Evolutionary conservation across 2,797 vertebrate genomes (phyloP).

Genomic region (Micrastur ruficollis): DNA sequence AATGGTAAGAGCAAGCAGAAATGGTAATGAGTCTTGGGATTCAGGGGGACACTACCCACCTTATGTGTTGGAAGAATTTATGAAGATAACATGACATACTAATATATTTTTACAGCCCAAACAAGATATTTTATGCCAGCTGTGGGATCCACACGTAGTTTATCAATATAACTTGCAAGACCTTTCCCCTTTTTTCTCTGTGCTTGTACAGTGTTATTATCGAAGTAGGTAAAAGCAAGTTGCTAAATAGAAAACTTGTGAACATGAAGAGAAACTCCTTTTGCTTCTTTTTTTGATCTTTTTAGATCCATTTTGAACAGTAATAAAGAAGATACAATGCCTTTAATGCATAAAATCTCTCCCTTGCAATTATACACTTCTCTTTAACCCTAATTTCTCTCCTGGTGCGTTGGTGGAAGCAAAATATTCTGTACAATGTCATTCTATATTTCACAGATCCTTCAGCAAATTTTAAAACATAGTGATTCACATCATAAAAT

Average conservation of each 20-base stretch:
- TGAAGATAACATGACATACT: constrained; percentile 82
- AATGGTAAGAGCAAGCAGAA: constrained; percentile 61
- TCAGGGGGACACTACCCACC: constrained; percentile 68
- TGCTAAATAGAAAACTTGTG: constrained; percentile 4
- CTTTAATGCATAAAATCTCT: not conserved
- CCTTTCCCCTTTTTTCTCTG: constrained; percentile 67
- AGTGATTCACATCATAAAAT: not conserved
- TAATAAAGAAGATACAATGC: not conserved
- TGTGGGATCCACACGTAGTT: constrained; percentile 74
- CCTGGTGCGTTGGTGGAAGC: not conserved
- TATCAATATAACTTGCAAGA: constrained; percentile 77
- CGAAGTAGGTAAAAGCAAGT: constrained; percentile 52
- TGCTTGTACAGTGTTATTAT: constrained; percentile 52
- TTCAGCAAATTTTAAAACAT: not conserved
- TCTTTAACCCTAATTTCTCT: not conserved
- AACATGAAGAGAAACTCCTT: not conserved
- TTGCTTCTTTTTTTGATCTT: not conserved
- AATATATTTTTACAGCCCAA: constrained; percentile 83
- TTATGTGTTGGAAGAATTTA: constrained; percentile 79
- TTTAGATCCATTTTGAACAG: not conserved
- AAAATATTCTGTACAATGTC: not conserved
- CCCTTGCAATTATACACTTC: not conserved
- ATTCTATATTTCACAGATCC: not conserved
- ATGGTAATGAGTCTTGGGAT: constrained; percentile 74
- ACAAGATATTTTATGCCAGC: constrained; percentile 80